Conservation (phyloP, 2,888 invertebrate genomes). For the Omphaloscelis lunosa region DNA sequence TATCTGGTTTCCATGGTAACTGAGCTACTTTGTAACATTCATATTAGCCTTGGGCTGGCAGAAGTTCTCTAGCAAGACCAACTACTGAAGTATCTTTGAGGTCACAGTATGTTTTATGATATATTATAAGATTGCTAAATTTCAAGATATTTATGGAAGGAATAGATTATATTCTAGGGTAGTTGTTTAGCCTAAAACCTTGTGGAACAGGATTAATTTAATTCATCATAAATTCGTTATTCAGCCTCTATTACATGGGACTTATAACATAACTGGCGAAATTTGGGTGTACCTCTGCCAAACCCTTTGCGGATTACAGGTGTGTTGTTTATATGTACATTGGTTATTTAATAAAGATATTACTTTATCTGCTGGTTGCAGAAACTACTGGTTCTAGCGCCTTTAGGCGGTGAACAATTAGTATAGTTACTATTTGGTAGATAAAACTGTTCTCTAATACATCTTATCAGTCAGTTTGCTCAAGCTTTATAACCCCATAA, state of each 20-base stretch:
- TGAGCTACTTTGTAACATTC: slow-evolving; percentile 11
- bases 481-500: not conserved
- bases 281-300: not conserved
- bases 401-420: not conserved
- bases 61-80: slow-evolving; percentile 4
- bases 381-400: too few relatives aligned
- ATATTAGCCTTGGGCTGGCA: slow-evolving; percentile 33
- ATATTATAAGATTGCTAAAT: not conserved
- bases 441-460: slow-evolving; percentile 1
- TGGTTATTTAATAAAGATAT: not conserved
- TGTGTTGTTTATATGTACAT: not conserved
- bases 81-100: slow-evolving; percentile 5
- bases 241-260: not conserved
- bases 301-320: not conserved
- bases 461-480: not conserved
- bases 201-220: not conserved
- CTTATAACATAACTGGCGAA: not conserved
- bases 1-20: slow-evolving; percentile 42
- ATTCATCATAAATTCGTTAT: not conserved
- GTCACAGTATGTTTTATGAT: not conserved
- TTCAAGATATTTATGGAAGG: not conserved
- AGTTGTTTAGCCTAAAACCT: slow-evolving; percentile 2
- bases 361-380: too few relatives aligned
- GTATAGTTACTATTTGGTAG: not conserved
- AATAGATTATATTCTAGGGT: not conserved